Base-by-base conservation (phyloP, 2,888 invertebrate genomes). In the Xiphydria camelus region DNA sequence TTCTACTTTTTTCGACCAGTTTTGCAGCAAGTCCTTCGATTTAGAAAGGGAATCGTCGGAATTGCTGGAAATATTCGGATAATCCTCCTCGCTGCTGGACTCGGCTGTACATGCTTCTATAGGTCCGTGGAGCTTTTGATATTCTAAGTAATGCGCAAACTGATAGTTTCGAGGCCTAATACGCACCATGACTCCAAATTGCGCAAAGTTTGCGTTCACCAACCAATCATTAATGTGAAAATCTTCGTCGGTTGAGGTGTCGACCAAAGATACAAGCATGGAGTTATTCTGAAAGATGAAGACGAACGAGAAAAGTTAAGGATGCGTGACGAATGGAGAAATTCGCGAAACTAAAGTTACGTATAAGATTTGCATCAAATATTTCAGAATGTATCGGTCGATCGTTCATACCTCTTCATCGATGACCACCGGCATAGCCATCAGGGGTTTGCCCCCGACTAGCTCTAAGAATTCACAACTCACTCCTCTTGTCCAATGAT, bases 121-220 rank as follows among this genome's bases (percentile, higher is more conserved):
- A n/a, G n/a, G n/a, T n/a, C n/a, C n/a, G n/a, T n/a, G n/a, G n/a
- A 4, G 6, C 18, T 6, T 34, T 34, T 34, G 10, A 31, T 32
- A 44, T 31, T 41, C 32, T 44, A 44, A n/a, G n/a, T 45, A 45
- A 33, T 40, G 40, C 34, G 10, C 20, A 53, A 55, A 59, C 18
- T 39, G 31, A 56, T 62, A 63, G 48, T 64, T 69, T 43, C 47
- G 48, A 35, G 41, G 47, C 34, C 48, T 59, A 6, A 55, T 70
- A 73, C 73, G 54, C 63, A 73, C 73, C 73, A 64, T 64, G 55
- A 51, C 55, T 39, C 69, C 73, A 47, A 43, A 45, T 29, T 44
- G 45, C 2, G 71, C 73, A 7, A 60, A 45, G 9, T 62, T 58
- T 18, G 58, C 47, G 1, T 63, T 48, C 12, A 70, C 53, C 58